phyloP scores from a whole-genome alignment of 2,797 vertebrate species.

The Sebastes glaucus region DNA sequence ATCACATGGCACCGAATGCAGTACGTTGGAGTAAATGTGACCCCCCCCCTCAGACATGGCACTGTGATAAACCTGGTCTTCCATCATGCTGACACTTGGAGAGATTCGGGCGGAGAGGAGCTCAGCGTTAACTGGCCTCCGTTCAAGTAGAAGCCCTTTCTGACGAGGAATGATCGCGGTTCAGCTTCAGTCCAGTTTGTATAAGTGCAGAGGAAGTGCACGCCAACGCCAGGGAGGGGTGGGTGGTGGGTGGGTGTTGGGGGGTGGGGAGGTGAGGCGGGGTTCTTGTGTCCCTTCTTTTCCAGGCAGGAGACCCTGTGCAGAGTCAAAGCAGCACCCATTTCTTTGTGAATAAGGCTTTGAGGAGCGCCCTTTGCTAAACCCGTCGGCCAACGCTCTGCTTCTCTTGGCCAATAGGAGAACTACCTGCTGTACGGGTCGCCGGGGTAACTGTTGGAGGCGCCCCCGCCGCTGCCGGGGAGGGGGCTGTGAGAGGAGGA shows the following conservation, averaged over 20 bases:
- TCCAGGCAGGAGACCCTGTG: slow-evolving; percentile 49
- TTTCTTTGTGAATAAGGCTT: slow-evolving; percentile 75
- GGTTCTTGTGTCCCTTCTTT: slow-evolving; percentile 44
- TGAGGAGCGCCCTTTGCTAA: slow-evolving; percentile 23
- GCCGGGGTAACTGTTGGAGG: slow-evolving; percentile 64
- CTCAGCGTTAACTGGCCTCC: slow-evolving; percentile 38
- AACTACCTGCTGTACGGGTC: slow-evolving; percentile 84
- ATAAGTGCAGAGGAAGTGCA: slow-evolving; percentile 69
- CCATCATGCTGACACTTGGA: not conserved
- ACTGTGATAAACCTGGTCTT: slow-evolving; percentile 58
- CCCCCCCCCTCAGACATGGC: slow-evolving; percentile 31
- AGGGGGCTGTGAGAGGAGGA: slow-evolving; percentile 59
- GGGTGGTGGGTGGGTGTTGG: not conserved
- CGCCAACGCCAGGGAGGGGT: slow-evolving; percentile 27
- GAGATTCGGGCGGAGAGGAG: slow-evolving; percentile 44
- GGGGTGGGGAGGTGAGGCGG: not conserved
- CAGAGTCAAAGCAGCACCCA: slow-evolving; percentile 74
- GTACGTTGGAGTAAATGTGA: slow-evolving; percentile 51
- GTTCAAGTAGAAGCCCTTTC: slow-evolving; percentile 76
- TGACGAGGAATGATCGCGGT: slow-evolving; percentile 73
- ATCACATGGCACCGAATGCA: slow-evolving; percentile 72
- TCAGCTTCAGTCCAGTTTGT: slow-evolving; percentile 38
- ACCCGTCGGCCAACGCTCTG: not conserved
- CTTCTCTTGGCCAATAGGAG: slow-evolving; percentile 15
- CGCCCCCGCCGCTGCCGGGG: slow-evolving; percentile 17